A percentile compares a stretch with the other conserved stretches of the same genome.
phyloP scores from a whole-genome alignment of 1,140 invertebrate species.

The Atopsyche davidsoni region DNA sequence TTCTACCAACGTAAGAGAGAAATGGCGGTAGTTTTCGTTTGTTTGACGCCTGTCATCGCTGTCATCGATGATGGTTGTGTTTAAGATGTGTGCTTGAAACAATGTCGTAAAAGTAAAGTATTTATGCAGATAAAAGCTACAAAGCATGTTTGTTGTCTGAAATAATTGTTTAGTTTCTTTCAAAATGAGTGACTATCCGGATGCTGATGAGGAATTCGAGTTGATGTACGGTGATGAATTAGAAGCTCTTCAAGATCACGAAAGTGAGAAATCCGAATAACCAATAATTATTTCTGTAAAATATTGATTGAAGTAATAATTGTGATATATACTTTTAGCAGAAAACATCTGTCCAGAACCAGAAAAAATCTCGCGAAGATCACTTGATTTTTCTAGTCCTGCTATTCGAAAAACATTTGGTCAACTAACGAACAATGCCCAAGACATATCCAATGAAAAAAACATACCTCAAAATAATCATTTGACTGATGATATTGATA shows the following conservation, averaged over 20 bases:
- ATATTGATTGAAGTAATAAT: constrained; percentile 1
- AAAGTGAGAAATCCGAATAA: constrained; percentile 42
- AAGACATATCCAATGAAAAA: too few species aligned
- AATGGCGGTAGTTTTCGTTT: not conserved
- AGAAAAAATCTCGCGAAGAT: constrained; percentile 37
- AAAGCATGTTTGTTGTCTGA: not conserved
- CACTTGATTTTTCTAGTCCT: constrained; percentile 43
- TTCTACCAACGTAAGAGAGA: not conserved
- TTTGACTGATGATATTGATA: too few species aligned
- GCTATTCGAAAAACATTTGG: constrained; percentile 28
- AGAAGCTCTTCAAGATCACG: constrained; percentile 58
- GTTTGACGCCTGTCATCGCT: not conserved
- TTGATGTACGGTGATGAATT: constrained; percentile 65
- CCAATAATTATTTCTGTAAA: constrained; percentile 9
- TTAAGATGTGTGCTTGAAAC: not conserved
- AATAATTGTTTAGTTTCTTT: not conserved
- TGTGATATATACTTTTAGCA: constrained; percentile 3
- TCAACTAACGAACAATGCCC: too few species aligned
- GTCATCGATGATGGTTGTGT: not conserved
- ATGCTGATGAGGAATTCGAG: constrained; percentile 72
- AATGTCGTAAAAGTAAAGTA: not conserved
- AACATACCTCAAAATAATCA: too few species aligned
- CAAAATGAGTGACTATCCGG: constrained; percentile 60
- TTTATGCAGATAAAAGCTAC: not conserved
- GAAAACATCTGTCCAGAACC: constrained; percentile 31